Percentiles rank a stretch among this genome's conserved stretches.
phyloP scores from a whole-genome alignment of 1,140 invertebrate species.

The Leucophenga varia region DNA sequence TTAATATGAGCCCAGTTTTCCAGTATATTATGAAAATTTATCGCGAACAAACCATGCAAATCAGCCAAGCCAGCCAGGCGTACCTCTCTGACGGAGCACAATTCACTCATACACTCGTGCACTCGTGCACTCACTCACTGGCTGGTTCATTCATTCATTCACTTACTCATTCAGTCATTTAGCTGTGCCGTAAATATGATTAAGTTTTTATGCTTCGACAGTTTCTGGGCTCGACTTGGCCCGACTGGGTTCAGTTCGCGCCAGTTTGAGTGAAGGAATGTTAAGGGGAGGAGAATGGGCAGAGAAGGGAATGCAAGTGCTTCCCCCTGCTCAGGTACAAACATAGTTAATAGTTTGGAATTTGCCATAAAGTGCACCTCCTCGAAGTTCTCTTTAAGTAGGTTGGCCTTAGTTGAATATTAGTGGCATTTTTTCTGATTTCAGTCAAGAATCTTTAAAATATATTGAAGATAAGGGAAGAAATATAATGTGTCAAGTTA shows the following conservation, averaged over 20 bases:
- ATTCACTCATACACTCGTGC: too few species aligned
- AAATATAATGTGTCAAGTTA: too few species aligned
- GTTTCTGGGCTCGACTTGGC: conserved; percentile 24
- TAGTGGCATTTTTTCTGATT: not conserved
- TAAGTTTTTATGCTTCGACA: conserved; percentile 45
- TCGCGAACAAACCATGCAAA: conserved; percentile 19
- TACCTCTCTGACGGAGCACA: too few species aligned
- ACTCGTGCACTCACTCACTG: conserved; percentile 7
- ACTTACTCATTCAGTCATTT: conserved; percentile 19
- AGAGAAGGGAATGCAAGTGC: too few species aligned
- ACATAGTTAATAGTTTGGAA: too few species aligned
- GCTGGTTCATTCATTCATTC: conserved; percentile 22
- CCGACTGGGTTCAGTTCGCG: too few species aligned
- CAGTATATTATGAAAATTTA: conserved; percentile 24
- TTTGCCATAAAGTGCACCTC: too few species aligned
- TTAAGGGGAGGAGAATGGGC: not conserved
- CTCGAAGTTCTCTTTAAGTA: not conserved
- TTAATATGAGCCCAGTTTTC: conserved; percentile 23
- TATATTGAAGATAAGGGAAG: too few species aligned
- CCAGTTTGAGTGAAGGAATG: too few species aligned
- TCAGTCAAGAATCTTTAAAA: too few species aligned
- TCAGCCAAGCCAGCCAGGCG: conserved; percentile 22
- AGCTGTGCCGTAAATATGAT: conserved; percentile 30
- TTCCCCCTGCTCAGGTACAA: too few species aligned
- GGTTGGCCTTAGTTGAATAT: too few species aligned